Percentiles rank a stretch among this genome's conserved stretches.
Conservation (phyloP, 2,113 vertebrate genomes). For the Hydropotes inermis region DNA sequence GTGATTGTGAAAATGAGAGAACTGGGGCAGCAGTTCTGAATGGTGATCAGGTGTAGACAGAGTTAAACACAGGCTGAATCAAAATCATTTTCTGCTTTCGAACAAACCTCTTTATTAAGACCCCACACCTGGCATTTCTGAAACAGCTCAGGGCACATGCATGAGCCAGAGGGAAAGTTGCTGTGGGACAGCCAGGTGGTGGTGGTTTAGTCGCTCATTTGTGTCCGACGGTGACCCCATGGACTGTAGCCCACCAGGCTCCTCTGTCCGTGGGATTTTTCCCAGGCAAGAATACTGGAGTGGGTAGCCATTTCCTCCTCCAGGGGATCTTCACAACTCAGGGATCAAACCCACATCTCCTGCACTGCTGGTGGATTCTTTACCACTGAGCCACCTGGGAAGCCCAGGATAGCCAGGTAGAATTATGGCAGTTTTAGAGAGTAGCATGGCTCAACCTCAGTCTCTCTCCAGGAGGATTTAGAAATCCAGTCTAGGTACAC, state of each 20-base stretch:
- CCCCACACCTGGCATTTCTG: not conserved
- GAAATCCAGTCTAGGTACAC: not conserved
- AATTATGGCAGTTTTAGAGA: not conserved
- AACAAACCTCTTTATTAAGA: not conserved
- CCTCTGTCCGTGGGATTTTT: not conserved
- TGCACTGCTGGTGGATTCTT: not conserved
- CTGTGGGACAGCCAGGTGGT: not conserved
- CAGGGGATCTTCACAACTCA: not conserved
- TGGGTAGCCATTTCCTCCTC: not conserved
- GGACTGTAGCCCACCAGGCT: not conserved
- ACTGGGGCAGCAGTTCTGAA: not conserved
- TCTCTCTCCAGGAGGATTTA: not conserved
- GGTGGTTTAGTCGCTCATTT: not conserved
- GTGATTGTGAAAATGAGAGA: not conserved
- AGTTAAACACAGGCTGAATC: not conserved
- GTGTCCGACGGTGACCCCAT: not conserved
- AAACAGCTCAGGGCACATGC: not conserved
- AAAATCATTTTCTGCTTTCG: not conserved
- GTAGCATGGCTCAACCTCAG: not conserved
- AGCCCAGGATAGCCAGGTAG: not conserved
- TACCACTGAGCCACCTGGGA: not conserved
- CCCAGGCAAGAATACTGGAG: not conserved
- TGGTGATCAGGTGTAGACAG: not conserved
- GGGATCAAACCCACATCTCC: not conserved
- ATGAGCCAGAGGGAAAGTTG: not conserved